Base-by-base conservation (phyloP, 2,888 invertebrate species). In the Pammene fasciana region DNA sequence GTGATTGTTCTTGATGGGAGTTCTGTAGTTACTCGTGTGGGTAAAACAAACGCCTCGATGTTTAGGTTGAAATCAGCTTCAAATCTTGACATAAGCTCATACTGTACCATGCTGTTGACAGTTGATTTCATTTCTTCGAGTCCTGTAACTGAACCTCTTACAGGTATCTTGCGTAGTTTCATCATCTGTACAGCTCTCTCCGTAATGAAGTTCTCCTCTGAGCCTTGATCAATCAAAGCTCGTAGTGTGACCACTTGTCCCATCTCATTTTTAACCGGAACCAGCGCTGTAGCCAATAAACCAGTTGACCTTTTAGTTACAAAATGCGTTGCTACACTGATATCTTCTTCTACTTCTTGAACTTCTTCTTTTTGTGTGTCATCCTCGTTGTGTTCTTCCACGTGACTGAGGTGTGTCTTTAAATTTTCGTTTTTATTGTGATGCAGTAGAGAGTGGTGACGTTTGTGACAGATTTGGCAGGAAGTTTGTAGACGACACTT, bases 161-260 rank as follows among this genome's bases (percentile, higher is more conserved):
- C 65, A 5, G 74, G 34, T 8, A 34, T 18, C 26, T 59, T 48
- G 18, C 62, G 41, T 7, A 65, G 1, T 34, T 38, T 38, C 13
- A 68, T 9, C 5, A 18, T 13, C 64, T 68, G 68, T 36, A 64
- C 57, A 9, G 64, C 64, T 0, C 52, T 46, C n/a, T 73, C 71
- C 10, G 73, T 65, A 5, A 68, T 73, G 60, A 62, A 70, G 18
- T n/a, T 43, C n/a, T 59, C 56, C 60, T 64, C 55, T 52, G 70
- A 78, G n/a, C 76, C 78, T 64, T 65, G 71, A 56, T 78, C 78
- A 13, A 78, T 71, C 8, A 76, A 60, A n/a, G 75, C 75, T 2
- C 75, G 74, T 8, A 78, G 65, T 34, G 67, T 26, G 36, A 64
- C 74, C 16, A 56, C 73, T 8, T 70, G 61, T 34, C 76, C 76